Evolutionary conservation across 2,113 vertebrate genomes (phyloP), one percentile per base, ranked within the genome.

Genomic region (Stigmatopora nigra): DNA sequence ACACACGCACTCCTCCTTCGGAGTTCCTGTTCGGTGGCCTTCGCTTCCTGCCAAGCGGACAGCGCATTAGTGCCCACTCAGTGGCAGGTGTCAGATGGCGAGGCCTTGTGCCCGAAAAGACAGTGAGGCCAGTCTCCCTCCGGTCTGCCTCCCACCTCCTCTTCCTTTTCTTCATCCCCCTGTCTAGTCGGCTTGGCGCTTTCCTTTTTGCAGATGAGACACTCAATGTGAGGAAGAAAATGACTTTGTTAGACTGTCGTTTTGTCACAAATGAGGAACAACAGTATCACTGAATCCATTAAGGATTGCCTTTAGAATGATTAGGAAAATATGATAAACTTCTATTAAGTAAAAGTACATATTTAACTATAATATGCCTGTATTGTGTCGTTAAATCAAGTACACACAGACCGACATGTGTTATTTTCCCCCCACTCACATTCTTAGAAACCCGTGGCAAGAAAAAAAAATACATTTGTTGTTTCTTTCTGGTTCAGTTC

Each of bases 41-140:
- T 72, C 69, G 85, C 86, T 89, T 89, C 88, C 87, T 90, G 87
- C 86, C 88, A 86, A 89, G 70, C 72, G 73, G 83, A 85, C 76
- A 84, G 85, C 73, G 79, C 67, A 80, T 84, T 68, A 63, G 69
- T 84, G 83, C 83, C 85, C 84, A 78, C 79, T 85, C 86, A 77
- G 84, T 86, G 84, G 88, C 88, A 89, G 88, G 87, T 88, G 85
- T 87, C 85, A 89, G 84, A 90, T 87, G 84, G 87, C 84, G 72
- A 78, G 88, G 82, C 83, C 82, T 80, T 77, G 76, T 85, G 88
- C 80, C 85, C 77, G 47, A 78, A 80, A 81, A 84, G 75, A 89
- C 81, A 89, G 76, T 84, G 67, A 78, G 83, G 67, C 77, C 61
- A 80, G 79, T 89, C 81, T 87, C 51, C 57, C 63, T 58, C 68